Evolutionary conservation across 2,113 vertebrate genomes (phyloP), one percentile per base, ranked within the genome.

Genomic region (Pampusana beccarii): DNA sequence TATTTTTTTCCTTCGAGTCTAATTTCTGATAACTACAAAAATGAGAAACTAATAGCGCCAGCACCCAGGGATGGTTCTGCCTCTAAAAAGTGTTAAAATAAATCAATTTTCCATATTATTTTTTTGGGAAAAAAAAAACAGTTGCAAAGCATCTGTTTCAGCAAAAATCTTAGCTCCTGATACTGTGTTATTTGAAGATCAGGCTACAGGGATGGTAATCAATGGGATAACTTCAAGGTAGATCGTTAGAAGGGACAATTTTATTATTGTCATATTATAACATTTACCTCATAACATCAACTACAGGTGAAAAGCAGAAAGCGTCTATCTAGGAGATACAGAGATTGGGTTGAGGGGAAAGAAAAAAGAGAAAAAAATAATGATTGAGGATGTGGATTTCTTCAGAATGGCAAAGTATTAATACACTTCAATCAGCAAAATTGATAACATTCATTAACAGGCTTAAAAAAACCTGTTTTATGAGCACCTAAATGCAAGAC

Each of bases 101-200:
- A 44, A 44, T 44, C 42, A 16, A 44, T 44, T 44, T 44, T 16
- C 42, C 16, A 17, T 17, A 44, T 44, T 44, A 44, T 44, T 44
- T 44, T 40, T n/a, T n/a, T n/a, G n/a, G 16, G 2, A 3, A 7
- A 0, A 0, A 3, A 36, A 60, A 38, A 38, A 11, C 19, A 25
- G 17, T 26, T 73, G 11, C 23, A 14, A 50, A 18, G 5, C 11
- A 2, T 33, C 24, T 71, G 5, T 58, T 81, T 57, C 46, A 73
- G 57, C 8, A 33, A 26, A 84, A 84, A 21, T 10, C 19, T 14
- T 46, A 25, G 13, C 9, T 51, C 7, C 17, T 9, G 9, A 2
- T 40, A 12, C 3, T 17, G 8, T 0, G 0, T n/a, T 38, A 29
- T 28, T 11, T 72, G 66, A 64, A 17, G 53, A 36, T 17, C 13